Evolutionary conservation across 2,797 vertebrate genomes (phyloP).

Genomic region (Champsocephalus esox): DNA sequence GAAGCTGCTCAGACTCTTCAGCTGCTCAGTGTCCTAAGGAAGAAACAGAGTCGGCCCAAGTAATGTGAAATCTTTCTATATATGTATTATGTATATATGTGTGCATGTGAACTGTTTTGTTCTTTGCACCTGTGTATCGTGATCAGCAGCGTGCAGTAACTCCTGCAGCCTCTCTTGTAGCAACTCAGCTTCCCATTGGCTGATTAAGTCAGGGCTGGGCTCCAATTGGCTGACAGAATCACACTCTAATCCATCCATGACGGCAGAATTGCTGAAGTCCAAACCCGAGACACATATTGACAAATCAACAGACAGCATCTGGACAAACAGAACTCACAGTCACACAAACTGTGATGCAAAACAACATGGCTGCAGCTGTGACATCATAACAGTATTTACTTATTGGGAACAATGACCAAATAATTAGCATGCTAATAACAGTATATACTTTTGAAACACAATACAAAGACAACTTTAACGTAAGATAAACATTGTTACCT

Average conservation of each 20-base stretch:
- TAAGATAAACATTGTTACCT: too few relatives aligned
- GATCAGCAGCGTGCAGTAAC: conserved; percentile 49
- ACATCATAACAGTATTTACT: background rate
- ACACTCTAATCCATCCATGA: conserved; percentile 23
- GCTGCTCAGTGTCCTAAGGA: conserved; percentile 56
- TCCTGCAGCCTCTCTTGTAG: conserved; percentile 84
- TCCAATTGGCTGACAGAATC: conserved; percentile 67
- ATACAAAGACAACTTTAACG: too few relatives aligned
- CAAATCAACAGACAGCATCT: conserved; percentile 84
- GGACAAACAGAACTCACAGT: conserved; percentile 1
- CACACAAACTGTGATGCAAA: background rate
- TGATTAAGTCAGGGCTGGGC: conserved; percentile 57
- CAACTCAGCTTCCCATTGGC: conserved; percentile 83
- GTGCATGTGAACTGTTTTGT: background rate
- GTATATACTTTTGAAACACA: too few relatives aligned
- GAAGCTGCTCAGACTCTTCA: conserved; percentile 69
- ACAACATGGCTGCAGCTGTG: background rate
- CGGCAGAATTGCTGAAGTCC: conserved; percentile 74
- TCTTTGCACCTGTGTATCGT: conserved; percentile 46
- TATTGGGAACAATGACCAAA: too few relatives aligned
- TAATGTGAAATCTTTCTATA: background rate
- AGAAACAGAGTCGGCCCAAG: background rate
- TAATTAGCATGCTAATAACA: too few relatives aligned
- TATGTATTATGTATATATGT: background rate
- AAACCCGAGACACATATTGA: conserved; percentile 71